phyloP scores from a whole-genome alignment of 2,113 vertebrate genomes.

The Erinaceus europaeus region DNA sequence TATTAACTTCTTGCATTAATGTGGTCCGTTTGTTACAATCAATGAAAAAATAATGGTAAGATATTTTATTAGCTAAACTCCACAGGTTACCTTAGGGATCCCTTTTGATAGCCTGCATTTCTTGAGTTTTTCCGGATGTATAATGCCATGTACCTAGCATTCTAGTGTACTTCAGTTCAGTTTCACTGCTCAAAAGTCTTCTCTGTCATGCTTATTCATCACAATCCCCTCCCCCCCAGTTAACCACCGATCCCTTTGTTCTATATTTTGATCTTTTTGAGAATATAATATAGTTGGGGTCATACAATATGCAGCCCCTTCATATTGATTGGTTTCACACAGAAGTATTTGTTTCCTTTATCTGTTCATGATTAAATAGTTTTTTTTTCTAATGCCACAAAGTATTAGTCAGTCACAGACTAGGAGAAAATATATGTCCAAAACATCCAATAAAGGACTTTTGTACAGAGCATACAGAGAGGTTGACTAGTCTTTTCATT shows the following conservation, averaged over 20 bases:
- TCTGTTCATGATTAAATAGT: background rate
- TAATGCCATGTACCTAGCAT: background rate
- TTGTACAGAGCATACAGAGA: too few relatives aligned
- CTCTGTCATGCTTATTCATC: background rate
- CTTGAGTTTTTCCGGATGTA: background rate
- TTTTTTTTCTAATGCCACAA: background rate
- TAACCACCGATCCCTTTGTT: background rate
- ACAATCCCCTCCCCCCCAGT: background rate
- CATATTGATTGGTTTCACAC: background rate
- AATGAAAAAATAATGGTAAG: background rate
- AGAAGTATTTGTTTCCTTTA: background rate
- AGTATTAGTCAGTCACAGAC: too few relatives aligned
- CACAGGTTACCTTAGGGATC: background rate
- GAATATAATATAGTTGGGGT: background rate
- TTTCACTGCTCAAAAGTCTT: background rate
- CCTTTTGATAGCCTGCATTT: background rate
- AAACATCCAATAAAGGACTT: too few relatives aligned
- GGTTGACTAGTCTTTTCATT: background rate
- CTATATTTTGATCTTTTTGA: background rate
- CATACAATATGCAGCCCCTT: background rate
- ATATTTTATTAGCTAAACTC: background rate
- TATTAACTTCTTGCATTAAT: background rate
- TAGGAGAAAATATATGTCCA: too few relatives aligned
- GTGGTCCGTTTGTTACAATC: background rate
- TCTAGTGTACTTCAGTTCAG: background rate